These are phyloP conservation scores for Melinopterus prodromus DNA, from an alignment of 2,888 invertebrate species.

Conservation along the genomic window DNA sequence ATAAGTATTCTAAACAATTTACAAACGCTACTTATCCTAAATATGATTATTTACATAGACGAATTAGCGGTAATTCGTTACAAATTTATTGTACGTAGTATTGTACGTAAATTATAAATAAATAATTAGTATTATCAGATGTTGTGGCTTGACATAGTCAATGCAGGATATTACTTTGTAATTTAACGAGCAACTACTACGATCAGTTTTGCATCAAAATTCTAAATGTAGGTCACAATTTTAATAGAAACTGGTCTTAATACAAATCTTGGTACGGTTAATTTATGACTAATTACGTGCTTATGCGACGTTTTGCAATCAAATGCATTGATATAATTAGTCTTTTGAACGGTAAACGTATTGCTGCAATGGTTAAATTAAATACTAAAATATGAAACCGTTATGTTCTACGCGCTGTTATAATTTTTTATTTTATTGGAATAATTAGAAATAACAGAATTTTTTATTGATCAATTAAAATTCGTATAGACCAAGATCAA, in stretches of 20 bases:
- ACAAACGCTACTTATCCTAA: no score
- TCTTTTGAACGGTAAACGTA: background rate
- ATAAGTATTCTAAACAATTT: no score
- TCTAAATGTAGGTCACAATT: background rate
- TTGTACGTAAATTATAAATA: no score
- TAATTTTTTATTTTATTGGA: background rate
- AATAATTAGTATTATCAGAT: no score
- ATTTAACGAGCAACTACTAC: background rate
- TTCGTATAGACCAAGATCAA: no score
- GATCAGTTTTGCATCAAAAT: background rate
- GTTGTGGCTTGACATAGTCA: no score
- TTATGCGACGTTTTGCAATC: background rate
- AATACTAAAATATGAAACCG: background rate
- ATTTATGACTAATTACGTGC: background rate
- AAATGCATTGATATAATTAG: background rate
- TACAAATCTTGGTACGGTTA: slow-evolving; percentile 4
- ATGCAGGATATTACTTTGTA: no score
- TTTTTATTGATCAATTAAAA: no score
- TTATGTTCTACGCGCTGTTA: background rate
- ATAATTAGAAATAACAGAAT: background rate
- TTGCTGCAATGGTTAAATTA: background rate
- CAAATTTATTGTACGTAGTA: no score
- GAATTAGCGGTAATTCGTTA: no score
- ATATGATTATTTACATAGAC: no score
- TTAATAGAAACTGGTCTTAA: background rate